Base-by-base conservation (phyloP, 2,888 invertebrate species). In the Autographa gamma region DNA sequence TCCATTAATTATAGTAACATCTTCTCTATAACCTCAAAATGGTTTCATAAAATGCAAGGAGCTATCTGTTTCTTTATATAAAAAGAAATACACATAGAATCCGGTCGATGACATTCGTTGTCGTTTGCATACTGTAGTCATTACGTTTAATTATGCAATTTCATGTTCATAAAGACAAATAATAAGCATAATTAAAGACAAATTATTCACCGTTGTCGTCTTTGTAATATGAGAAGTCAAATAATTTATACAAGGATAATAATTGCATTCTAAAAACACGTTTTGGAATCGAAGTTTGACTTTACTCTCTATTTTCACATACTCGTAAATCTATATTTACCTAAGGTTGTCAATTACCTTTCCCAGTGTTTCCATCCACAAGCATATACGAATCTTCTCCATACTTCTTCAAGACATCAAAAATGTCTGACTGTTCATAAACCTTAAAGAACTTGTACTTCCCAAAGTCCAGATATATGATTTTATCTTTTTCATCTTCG, bases 341-440 rank as follows among this genome's bases (percentile, higher is more conserved):
- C 0, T 9, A 18, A 54, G 2, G 54, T 11, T 19, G 4, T 11
- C 34, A 71, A 64, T 72, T 90, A 97, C 98, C 98, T 92, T 96
- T 97, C 1, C 97, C 97, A 7, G 97, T 97, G 85, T 97, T 97
- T 1, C 97, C 97, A 76, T 97, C 97, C 0, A 97, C 95, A 41
- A 97, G 86, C 88, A 96, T 93, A 84, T 96, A 97, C 14, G 94
- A 93, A 66, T 94, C 91, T 11, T 90, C 81, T 0, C 95, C 94
- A 71, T 95, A 85, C 63, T 88, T 88, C 1, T 87, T 77, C 25
- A 97, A 91, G 34, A 96, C 81, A 32, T 90, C 85, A 88, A 96
- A 97, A 48, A 97, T 90, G 48, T 95, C 91, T 14, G 92, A 86
- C 11, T 96, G 85, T 5, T 92, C 86, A 60, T 89, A 92, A 0